Conservation (phyloP, 2,888 invertebrate species). For the Dilophus febrilis region DNA sequence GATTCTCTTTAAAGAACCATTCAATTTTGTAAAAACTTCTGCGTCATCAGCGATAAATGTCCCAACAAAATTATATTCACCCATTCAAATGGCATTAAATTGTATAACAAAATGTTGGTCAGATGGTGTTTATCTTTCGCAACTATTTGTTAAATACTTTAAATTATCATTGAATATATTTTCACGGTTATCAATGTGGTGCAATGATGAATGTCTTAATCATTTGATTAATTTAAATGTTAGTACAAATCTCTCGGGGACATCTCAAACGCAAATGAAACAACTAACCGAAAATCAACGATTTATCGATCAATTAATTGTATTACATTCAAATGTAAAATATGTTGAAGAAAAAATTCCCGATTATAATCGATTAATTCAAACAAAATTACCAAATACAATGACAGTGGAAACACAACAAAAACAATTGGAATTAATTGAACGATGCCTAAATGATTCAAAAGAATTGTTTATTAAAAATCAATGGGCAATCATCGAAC, state of each 20-base stretch:
- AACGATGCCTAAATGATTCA: conserved; percentile 7
- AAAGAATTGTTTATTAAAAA: conserved; percentile 4
- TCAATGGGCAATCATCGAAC: conserved; percentile 23
- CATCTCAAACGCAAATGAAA: too few relatives aligned
- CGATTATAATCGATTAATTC: too few relatives aligned
- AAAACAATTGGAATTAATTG: too few relatives aligned
- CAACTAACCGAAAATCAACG: too few relatives aligned
- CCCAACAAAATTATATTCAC: background rate
- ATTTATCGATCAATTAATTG: too few relatives aligned
- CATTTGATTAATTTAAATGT: too few relatives aligned
- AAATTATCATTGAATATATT: conserved; percentile 73
- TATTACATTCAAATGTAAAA: too few relatives aligned
- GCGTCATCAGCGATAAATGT: background rate
- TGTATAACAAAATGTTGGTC: conserved; percentile 53
- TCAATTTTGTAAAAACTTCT: conserved; percentile 14
- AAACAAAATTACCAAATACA: too few relatives aligned
- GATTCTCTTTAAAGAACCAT: conserved; percentile 16
- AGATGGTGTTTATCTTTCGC: conserved; percentile 59
- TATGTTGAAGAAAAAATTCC: too few relatives aligned
- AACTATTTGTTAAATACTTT: conserved; percentile 71
- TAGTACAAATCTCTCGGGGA: too few relatives aligned
- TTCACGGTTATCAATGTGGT: conserved; percentile 64
- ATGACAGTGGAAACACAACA: too few relatives aligned
- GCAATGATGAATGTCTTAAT: conserved; percentile 26
- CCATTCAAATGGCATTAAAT: conserved; percentile 33